phyloP scores from a whole-genome alignment of 2,797 vertebrate species.

The Pantherophis alleghaniensis region DNA sequence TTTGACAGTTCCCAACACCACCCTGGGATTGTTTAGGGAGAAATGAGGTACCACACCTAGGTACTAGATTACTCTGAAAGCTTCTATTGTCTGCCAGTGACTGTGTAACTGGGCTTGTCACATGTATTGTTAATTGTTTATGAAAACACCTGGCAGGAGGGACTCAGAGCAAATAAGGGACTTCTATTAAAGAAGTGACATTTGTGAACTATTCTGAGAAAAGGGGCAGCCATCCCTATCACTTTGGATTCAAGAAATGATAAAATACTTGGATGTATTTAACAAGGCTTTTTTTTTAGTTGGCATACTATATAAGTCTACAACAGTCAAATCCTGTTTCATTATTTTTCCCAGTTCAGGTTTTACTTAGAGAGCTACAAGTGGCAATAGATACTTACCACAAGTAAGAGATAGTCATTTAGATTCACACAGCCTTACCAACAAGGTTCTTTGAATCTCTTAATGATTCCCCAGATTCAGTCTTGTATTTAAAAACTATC shows the following conservation, averaged over 20 bases:
- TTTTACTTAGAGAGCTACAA: not conserved
- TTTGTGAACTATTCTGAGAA: not conserved
- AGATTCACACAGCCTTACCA: not conserved
- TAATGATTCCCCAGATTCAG: not conserved
- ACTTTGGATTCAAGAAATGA: not conserved
- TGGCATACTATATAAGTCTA: not conserved
- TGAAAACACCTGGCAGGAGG: not conserved
- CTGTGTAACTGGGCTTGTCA: not conserved
- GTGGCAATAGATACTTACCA: not conserved
- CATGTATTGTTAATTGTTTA: constrained; percentile 3
- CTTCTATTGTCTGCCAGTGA: not conserved
- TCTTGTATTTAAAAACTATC: not conserved
- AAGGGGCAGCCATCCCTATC: not conserved
- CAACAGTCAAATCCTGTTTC: not conserved
- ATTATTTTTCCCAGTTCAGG: not conserved
- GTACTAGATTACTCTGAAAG: not conserved
- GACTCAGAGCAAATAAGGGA: not conserved
- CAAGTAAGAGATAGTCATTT: not conserved
- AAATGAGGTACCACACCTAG: constrained; percentile 24
- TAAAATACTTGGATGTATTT: not conserved
- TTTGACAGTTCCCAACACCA: not conserved
- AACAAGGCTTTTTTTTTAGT: not conserved
- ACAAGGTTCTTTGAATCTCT: not conserved
- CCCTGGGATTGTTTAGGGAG: constrained; percentile 9
- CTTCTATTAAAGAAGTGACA: not conserved